Evolutionary conservation across 2,113 vertebrate species (phyloP), one percentile per base, ranked within the genome.

Genomic region (Phaetusa simplex): DNA sequence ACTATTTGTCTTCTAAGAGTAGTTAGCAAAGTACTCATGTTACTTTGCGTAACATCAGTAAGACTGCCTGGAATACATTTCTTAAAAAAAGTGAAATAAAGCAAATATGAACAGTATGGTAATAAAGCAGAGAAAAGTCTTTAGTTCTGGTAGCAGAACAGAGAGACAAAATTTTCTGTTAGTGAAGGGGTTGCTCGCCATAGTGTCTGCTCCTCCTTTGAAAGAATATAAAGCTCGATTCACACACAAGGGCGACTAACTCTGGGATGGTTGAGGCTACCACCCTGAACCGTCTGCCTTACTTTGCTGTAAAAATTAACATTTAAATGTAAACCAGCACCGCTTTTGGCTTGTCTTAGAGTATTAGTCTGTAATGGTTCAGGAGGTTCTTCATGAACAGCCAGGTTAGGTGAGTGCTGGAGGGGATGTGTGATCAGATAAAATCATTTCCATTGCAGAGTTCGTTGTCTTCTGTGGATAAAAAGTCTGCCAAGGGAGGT

Each of bases 381-480:
- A 17, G 64, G 27, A 61, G 3, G 20, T n/a, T 27, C 79, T 87
- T 53, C 15, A 1, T 4, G 52, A 73, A 77, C 56, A 34, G 73
- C 47, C 45, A 30, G 77, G n/a, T 29, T 29, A 8, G 56, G 34
- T 0, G 1, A 16, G 52, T 10, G 49, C 50, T 70, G 81, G 55
- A 80, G 55, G 45, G 36, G 36, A 38, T 4, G 14, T 3, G 1
- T 8, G 58, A 2, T 47, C 64, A 36, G 42, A 8, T 8, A 5
- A 52, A 22, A 29, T 18, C 1, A 22, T 14, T 56, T 30, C 61
- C 14, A 9, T 42, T 15, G 45, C n/a, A 17, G 38, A 30, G 11
- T 14, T 66, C 0, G 0, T 59, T 12, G 32, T 17, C 36, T n/a
- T 29, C 17, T 42, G 22, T 30, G 2, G 1, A 17, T 20, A 29